Evolutionary conservation across 2,888 invertebrate species (phyloP).

Genomic region (Magallana nippona): DNA sequence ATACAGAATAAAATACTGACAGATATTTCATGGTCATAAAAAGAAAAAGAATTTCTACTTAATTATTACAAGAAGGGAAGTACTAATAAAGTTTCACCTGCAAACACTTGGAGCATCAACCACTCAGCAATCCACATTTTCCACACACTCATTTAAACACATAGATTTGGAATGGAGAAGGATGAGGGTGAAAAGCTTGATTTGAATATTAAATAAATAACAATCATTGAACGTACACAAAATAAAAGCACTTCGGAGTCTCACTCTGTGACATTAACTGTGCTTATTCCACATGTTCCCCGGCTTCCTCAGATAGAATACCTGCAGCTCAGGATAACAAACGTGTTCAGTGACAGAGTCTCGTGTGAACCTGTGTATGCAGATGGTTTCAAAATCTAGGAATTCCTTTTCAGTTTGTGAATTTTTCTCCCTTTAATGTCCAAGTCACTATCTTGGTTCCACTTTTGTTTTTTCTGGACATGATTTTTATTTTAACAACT

Average conservation of each 20-base stretch:
- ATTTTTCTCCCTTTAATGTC: background rate
- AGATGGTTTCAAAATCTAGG: background rate
- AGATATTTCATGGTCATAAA: too few species aligned
- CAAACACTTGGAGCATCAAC: background rate
- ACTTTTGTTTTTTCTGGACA: background rate
- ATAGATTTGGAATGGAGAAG: background rate
- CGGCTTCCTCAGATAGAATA: too few species aligned
- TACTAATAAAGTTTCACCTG: background rate
- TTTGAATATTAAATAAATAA: conserved; percentile 23
- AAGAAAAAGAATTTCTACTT: too few species aligned
- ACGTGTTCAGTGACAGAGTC: too few species aligned
- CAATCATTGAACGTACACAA: conserved; percentile 24
- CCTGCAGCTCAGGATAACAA: too few species aligned
- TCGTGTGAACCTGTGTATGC: background rate
- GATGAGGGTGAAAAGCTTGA: conserved; percentile 32
- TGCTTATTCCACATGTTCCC: background rate
- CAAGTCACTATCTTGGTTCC: background rate
- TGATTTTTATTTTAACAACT: background rate
- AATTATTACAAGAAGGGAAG: too few species aligned
- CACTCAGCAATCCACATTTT: background rate
- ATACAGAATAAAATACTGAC: too few species aligned
- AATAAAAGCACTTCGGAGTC: conserved; percentile 33
- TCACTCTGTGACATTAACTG: background rate
- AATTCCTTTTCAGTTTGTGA: background rate
- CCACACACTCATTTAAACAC: background rate